Percentiles rank a stretch among this genome's conserved stretches.
phyloP scores from a whole-genome alignment of 2,888 invertebrate species.

The Microplitis deprimator region DNA sequence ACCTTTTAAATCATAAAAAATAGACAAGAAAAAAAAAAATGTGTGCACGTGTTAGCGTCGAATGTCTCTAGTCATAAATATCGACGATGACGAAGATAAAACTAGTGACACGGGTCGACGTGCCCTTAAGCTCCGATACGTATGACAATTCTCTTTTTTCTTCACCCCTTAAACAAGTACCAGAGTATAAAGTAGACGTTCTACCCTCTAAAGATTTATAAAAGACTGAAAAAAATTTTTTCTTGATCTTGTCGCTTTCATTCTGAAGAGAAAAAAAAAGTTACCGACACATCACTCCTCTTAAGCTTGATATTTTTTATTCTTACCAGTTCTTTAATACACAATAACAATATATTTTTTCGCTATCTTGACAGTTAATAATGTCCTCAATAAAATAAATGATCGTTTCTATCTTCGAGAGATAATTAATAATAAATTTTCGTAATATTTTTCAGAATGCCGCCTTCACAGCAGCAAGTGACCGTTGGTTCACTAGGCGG shows the following conservation, averaged over 20 bases:
- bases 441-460: conserved; percentile 68
- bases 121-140: conserved; percentile 36
- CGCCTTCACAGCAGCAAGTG: conserved; percentile 74
- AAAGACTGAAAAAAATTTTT: conserved; percentile 27
- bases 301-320: conserved; percentile 2
- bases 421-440: background rate
- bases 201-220: conserved; percentile 34
- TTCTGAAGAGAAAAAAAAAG: conserved; percentile 18
- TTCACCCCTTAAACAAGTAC: conserved; percentile 32
- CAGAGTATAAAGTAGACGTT: conserved; percentile 15
- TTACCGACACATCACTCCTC: background rate
- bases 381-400: background rate
- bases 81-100: conserved; percentile 60
- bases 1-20: background rate
- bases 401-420: background rate
- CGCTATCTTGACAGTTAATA: background rate
- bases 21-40: background rate
- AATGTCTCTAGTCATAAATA: conserved; percentile 55
- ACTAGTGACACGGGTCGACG: conserved; percentile 56
- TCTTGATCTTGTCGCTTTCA: conserved; percentile 21
- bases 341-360: background rate
- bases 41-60: background rate
- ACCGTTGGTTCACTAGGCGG: conserved; percentile 73
- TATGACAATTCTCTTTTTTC: conserved; percentile 21
- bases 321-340: background rate